Base-by-base conservation (phyloP, 1,140 invertebrate genomes). In the Drosophila nasuta region DNA sequence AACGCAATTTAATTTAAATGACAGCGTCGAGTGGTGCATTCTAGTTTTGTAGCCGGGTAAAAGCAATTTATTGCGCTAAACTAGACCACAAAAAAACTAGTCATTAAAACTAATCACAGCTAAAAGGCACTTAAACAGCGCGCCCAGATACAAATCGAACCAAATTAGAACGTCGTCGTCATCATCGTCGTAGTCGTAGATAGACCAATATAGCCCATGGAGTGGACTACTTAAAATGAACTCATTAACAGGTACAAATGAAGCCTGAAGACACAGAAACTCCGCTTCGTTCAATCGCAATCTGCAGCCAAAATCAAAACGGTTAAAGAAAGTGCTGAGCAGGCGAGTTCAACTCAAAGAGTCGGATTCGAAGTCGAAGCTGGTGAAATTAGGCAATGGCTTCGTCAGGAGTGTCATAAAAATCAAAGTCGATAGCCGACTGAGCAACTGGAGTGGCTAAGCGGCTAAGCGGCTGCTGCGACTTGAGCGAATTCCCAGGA, bases 341-440 rank as follows among this genome's bases (percentile, higher is more conserved):
- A 59, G 62, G 68, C 77, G 20, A 25, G 20, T 25, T 79, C 35
- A n/a, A 13, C 43, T 46, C 6, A 15, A 8, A 8, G 10, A 38
- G 20, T 25, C 20, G 20, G 4, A 20, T 2, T 20, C 35, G 1
- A 5, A 35, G 35, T 35, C 8, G 15, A 20, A 48, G n/a, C 38
- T 28, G 63, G 80, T 83, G 85, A 88, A 87, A 87, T 88, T 87
- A 73, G 82, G 79, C 83, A 75, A 76, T 81, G 75, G 56, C 38
- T 10, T n/a, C 62, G 65, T 63, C 58, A 75, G 72, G 41, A 77
- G 66, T 38, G 82, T 77, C 76, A 87, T 88, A 81, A 91, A 91
- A 91, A 83, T 91, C 80, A 88, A 91, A 87, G 83, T 81, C 83
- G 75, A 87, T 87, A 88, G 80, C 88, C 82, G 79, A 81, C 79